phyloP scores from a whole-genome alignment of 2,888 invertebrate species.

The Alcis repandata region DNA sequence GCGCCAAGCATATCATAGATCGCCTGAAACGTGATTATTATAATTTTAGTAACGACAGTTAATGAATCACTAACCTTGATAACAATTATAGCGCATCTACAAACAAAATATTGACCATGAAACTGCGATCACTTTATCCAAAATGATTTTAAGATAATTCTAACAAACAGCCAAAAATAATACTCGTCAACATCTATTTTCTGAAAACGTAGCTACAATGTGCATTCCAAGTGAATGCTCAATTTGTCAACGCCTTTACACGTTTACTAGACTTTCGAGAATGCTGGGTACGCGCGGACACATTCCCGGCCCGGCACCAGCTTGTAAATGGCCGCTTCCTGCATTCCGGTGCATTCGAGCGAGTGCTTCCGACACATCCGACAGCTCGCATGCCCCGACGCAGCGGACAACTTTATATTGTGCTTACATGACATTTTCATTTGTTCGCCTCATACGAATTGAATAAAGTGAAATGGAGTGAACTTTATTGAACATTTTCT shows the following conservation, averaged over 20 bases:
- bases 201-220: background rate
- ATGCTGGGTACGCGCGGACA: background rate
- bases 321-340: background rate
- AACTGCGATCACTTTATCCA: too few species aligned
- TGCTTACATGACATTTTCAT: too few species aligned
- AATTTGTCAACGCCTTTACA: background rate
- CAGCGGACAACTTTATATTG: background rate
- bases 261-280: background rate
- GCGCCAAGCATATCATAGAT: slow-evolving; percentile 99
- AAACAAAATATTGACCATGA: too few species aligned
- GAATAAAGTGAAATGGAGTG: too few species aligned
- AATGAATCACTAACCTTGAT: too few species aligned
- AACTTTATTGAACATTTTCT: too few species aligned
- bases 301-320: background rate
- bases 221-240: background rate
- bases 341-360: background rate
- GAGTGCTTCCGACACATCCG: slow-evolving; percentile 3
- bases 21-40: slow-evolving; percentile 90
- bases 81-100: background rate
- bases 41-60: background rate
- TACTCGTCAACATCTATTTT: too few species aligned
- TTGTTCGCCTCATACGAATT: too few species aligned
- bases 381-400: slow-evolving; percentile 4
- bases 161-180: too few species aligned
- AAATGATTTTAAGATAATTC: too few species aligned